Conservation (phyloP, 2,113 vertebrate species). For the Ceyx margarethae region DNA sequence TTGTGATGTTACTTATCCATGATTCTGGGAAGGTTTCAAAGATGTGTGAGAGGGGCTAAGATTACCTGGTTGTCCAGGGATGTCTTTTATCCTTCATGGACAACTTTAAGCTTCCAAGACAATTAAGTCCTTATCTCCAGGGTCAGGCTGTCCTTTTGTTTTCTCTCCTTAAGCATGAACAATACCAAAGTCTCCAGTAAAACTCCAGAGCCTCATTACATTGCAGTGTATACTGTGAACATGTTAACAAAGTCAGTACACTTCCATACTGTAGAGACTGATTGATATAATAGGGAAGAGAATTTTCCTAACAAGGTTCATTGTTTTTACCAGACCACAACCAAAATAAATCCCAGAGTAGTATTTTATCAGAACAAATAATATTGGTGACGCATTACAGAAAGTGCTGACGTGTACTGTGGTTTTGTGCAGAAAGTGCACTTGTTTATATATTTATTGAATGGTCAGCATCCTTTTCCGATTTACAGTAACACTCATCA, state of each 20-base stretch:
- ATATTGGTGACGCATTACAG: not conserved
- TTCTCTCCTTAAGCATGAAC: not conserved
- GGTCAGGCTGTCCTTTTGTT: not conserved
- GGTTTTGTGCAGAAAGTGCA: not conserved
- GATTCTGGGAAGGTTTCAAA: not conserved
- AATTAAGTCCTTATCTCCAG: not conserved
- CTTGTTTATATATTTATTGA: not conserved
- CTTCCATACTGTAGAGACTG: not conserved
- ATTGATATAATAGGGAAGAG: not conserved
- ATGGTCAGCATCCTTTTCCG: not conserved
- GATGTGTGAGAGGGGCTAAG: not conserved
- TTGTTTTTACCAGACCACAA: not conserved
- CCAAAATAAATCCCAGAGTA: not conserved
- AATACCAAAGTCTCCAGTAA: not conserved
- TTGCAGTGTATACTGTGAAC: not conserved
- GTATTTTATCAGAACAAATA: not conserved
- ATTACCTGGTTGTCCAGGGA: not conserved
- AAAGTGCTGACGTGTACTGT: not conserved
- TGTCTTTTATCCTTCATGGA: not conserved
- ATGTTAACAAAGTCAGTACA: not conserved
- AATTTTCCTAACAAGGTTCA: not conserved
- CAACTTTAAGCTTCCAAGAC: not conserved
- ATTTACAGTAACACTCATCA: not conserved
- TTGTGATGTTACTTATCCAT: not conserved
- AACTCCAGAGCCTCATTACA: not conserved